Base-by-base conservation (phyloP, 2,113 vertebrate genomes). In the Cyanoderma ruficeps region DNA sequence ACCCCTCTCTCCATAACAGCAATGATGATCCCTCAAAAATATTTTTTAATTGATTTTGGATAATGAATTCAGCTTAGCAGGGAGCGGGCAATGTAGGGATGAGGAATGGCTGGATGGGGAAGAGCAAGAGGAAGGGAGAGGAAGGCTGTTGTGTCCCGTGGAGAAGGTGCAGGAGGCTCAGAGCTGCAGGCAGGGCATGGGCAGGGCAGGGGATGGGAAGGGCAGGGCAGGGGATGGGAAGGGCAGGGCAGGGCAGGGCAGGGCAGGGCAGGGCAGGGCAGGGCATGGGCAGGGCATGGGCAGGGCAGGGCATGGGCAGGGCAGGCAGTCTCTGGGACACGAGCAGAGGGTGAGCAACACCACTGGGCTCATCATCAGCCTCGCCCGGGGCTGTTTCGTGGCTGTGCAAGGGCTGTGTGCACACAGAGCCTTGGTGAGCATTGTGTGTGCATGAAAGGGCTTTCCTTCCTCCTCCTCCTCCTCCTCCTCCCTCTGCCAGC, bases 401-500 rank as follows among this genome's bases (percentile, higher is more conserved):
- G n/a, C 42, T 55, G 55, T 61, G 39, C 28, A 42, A 55, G 56
- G 15, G 69, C 69, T 78, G 70, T 27, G 22, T 50, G 18, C 10
- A 1, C 49, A 10, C 39, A 23, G 49, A 41, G 14, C 44, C 44
- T 27, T 15, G 56, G 53, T 27, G 70, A 94, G 68, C 91, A 16
- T 17, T 1, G 1, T 18, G 2, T 0, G 2, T 15, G 12, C 22
- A 5, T 1, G 0, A 9, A 13, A 49, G 12, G 33, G 30, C 53
- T 94, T 44, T 39, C n/a, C 50, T 41, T 83, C 81, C 23, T 64
- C 55, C 42, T 31, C 10, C 44, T 27, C 25, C 14, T 78, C 67
- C 50, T 64, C 55, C 49, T 91, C 20, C 18, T 47, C 67, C 47
- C 44, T 68, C 39, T 87, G 55, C 41, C 91, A 60, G 31, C 42